phyloP scores from a whole-genome alignment of 2,888 invertebrate species.

The Lomographa bimaculata region DNA sequence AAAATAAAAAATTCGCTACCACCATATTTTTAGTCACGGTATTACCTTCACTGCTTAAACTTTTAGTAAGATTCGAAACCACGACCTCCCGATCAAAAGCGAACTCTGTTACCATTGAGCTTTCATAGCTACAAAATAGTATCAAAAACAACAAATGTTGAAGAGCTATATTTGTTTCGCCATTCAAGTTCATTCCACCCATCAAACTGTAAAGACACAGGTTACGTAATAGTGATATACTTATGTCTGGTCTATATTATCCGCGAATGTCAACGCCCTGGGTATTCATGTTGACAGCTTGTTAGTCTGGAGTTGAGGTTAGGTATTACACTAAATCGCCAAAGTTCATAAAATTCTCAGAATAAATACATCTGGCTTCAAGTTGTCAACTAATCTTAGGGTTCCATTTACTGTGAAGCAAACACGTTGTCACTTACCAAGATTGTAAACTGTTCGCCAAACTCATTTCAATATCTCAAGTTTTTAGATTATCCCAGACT shows the following conservation, averaged over 20 bases:
- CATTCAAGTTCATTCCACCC: too few relatives aligned
- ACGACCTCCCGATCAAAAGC: too few relatives aligned
- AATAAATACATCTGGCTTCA: conserved; percentile 6
- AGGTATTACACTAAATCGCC: conserved; percentile 8
- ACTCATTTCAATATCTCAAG: conserved; percentile 27
- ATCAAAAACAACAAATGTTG: too few relatives aligned
- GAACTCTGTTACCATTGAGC: too few relatives aligned
- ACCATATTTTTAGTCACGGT: too few relatives aligned
- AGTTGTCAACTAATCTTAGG: conserved; percentile 14
- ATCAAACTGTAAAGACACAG: background rate
- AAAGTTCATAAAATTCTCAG: conserved; percentile 7
- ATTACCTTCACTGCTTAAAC: too few relatives aligned
- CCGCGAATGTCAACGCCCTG: conserved; percentile 19
- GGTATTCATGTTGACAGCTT: conserved; percentile 20
- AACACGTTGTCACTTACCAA: conserved; percentile 26
- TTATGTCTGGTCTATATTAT: conserved; percentile 8
- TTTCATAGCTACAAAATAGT: too few relatives aligned
- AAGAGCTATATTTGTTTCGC: too few relatives aligned
- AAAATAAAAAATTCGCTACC: too few relatives aligned
- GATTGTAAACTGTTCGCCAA: conserved; percentile 24
- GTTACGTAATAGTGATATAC: conserved; percentile 2
- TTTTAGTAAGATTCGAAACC: too few relatives aligned
- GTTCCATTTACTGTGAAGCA: conserved; percentile 18
- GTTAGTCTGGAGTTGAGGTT: conserved; percentile 19
- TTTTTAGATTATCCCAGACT: conserved; percentile 23